Evolutionary conservation across 2,888 invertebrate species (phyloP), one percentile per base, ranked within the genome.

Genomic region (Aleiodes alternator): DNA sequence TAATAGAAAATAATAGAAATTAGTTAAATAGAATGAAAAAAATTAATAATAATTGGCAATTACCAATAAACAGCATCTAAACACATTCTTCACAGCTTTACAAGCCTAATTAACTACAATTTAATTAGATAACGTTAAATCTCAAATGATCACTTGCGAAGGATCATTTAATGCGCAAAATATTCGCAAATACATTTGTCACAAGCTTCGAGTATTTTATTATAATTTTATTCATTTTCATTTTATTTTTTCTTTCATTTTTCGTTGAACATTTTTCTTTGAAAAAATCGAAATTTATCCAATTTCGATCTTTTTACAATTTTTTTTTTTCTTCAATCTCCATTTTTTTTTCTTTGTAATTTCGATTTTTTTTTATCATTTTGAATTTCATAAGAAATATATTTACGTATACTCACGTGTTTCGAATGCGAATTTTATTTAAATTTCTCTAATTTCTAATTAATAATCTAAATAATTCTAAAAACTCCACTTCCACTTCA

Each of bases 321-420:
- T 23, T 23, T 23, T 23, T 23, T 23, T 2, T 23, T 2, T 23
- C 23, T 2, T 23, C 23, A 23, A 23, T 23, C 2, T 23, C 23
- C 1, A 23, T 23, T 23, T 23, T 23, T 23, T 23, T 23, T 23
- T 23, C 2, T 23, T 23, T 23, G 1, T 2, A 23, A 23, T 23
- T 23, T 23, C 23, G 23, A 23, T 23, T 23, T 23, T 23, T 23
- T 23, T 23, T 23, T 23, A 2, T 23, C 23, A 23, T 23, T 23
- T 23, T 23, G 23, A 48, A 71, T 61, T 57, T 59, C 72, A 57
- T 71, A 75, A 43, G 61, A 78, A 78, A 76, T 75, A 76, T 77
- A 76, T 77, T 76, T 29, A 75, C 77, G 78, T 72, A 69, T 77
- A 73, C 74, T 72, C 16, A 31, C 72, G 55, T 23, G 70, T 23